These are phyloP conservation scores for Phainopepla nitens DNA, from an alignment of 2,113 vertebrate species.

Conservation along the genomic window DNA sequence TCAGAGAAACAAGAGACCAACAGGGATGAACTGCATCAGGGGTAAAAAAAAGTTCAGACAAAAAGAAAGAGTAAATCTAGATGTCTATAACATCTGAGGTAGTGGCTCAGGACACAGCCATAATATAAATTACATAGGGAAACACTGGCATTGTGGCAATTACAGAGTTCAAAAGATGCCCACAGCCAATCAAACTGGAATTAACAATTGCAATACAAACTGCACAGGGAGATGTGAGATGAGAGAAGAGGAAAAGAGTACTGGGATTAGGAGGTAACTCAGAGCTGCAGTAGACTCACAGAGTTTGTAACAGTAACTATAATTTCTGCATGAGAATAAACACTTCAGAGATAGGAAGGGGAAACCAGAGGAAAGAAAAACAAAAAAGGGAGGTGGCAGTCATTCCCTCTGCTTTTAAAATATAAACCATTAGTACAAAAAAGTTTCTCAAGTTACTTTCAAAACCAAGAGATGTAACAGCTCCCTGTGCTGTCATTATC, in stretches of 20 bases:
- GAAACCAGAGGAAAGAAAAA: background rate
- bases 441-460: background rate
- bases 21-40: background rate
- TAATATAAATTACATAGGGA: background rate
- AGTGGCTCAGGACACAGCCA: background rate
- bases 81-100: background rate
- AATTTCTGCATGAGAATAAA: conserved; percentile 5
- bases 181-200: background rate
- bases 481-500: background rate
- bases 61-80: background rate
- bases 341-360: background rate
- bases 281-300: background rate
- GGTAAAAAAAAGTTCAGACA: background rate
- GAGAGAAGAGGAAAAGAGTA: background rate
- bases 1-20: background rate
- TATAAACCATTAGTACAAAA: background rate
- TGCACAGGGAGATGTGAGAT: background rate
- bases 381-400: background rate
- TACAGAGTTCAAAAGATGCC: background rate
- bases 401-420: background rate
- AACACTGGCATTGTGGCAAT: background rate
- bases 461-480: background rate
- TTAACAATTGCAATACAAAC: conserved; percentile 20
- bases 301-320: background rate
- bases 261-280: background rate